A percentile compares a stretch with the other conserved stretches of the same genome.
Conservation (phyloP, 2,113 vertebrate genomes). For the Carettochelys insculpta region DNA sequence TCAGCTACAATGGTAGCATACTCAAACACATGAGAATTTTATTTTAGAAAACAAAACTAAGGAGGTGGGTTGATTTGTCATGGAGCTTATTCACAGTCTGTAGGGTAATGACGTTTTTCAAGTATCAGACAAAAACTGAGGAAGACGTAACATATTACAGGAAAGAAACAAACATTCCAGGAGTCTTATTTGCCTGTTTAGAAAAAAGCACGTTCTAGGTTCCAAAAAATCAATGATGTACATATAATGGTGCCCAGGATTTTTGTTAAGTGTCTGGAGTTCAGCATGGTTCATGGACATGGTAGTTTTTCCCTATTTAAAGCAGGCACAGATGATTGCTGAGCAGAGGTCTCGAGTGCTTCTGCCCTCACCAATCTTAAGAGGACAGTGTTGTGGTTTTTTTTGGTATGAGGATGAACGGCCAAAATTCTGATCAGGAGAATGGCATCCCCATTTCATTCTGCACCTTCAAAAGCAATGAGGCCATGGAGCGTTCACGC, state of each 20-base stretch:
- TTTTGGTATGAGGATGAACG: not conserved
- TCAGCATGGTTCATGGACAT: not conserved
- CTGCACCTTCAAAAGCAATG: not conserved
- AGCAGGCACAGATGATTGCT: not conserved
- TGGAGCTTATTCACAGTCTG: not conserved
- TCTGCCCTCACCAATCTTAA: not conserved
- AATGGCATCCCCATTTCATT: not conserved
- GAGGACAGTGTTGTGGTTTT: not conserved
- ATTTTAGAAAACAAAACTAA: not conserved
- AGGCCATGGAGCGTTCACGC: not conserved
- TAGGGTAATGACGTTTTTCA: not conserved
- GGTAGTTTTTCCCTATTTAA: not conserved
- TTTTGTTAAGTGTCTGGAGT: not conserved
- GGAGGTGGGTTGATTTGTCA: not conserved
- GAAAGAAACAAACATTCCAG: not conserved
- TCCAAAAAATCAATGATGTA: not conserved
- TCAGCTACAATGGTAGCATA: too few relatives aligned
- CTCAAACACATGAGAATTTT: not conserved
- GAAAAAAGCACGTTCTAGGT: not conserved
- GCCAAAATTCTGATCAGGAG: not conserved
- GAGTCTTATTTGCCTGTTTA: not conserved
- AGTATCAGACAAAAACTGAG: not conserved
- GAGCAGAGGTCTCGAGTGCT: not conserved
- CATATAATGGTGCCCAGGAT: not conserved
- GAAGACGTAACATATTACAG: not conserved